Evolutionary conservation across 2,888 invertebrate genomes (phyloP).

Genomic region (Sphinx pinastri): DNA sequence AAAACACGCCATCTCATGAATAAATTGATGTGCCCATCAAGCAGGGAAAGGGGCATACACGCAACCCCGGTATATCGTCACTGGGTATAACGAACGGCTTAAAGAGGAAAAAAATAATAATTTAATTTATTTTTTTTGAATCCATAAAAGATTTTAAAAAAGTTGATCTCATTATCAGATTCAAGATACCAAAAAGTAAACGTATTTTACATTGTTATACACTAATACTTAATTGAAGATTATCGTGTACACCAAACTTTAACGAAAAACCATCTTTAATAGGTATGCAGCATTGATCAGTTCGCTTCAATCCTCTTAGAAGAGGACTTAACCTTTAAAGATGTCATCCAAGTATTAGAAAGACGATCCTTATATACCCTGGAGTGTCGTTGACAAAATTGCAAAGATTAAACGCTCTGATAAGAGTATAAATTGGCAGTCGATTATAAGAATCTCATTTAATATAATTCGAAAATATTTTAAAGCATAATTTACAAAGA

Average conservation of each 20-base stretch:
- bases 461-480: not conserved
- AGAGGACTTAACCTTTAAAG: not conserved
- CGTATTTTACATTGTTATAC: no score
- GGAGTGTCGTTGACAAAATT: constrained; percentile 7
- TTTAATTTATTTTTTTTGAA: no score
- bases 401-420: not conserved
- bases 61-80: not conserved
- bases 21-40: constrained; percentile 30
- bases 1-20: constrained; percentile 33
- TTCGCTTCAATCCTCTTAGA: not conserved
- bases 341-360: not conserved
- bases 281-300: not conserved
- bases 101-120: no score
- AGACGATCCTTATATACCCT: not conserved
- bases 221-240: no score
- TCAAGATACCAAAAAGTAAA: no score
- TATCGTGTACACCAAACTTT: no score
- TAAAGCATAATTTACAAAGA: no score
- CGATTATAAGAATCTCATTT: not conserved
- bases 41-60: not conserved
- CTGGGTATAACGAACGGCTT: not conserved
- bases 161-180: no score
- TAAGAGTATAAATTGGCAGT: not conserved
- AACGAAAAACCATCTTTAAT: not conserved
- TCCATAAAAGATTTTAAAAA: no score